Evolutionary conservation across 2,888 invertebrate species (phyloP).

Genomic region (Melieria picta): DNA sequence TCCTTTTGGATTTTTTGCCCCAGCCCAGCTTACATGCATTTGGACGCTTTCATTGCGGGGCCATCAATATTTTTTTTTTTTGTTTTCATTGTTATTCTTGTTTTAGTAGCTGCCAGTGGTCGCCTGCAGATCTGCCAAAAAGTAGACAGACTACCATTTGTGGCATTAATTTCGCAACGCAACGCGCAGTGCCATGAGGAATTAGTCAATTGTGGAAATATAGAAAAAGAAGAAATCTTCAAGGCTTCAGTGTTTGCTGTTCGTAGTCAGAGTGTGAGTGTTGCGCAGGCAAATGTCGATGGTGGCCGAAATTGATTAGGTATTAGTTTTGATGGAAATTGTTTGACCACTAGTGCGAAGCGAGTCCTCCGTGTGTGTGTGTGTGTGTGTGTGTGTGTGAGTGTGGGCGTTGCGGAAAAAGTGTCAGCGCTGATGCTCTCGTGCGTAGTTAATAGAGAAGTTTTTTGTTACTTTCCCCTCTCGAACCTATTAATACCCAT

Average conservation of each 20-base stretch:
- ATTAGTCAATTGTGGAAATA: no score
- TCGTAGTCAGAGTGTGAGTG: no score
- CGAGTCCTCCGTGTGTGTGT: neutral
- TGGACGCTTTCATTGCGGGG: constrained; percentile 6
- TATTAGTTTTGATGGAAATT: constrained; percentile 33
- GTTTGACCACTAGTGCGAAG: neutral
- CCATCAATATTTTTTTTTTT: constrained; percentile 23
- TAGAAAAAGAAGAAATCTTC: no score
- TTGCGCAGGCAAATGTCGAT: constrained; percentile 12
- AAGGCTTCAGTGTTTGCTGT: no score
- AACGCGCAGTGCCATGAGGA: no score
- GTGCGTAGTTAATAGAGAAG: neutral
- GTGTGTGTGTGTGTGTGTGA: neutral
- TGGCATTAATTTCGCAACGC: no score
- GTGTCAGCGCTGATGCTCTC: neutral
- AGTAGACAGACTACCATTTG: no score
- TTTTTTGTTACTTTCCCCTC: neutral
- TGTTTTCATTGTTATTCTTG: constrained; percentile 16
- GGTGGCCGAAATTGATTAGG: constrained; percentile 39
- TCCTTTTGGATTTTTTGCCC: neutral
- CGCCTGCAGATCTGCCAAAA: no score
- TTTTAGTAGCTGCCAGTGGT: constrained; percentile 12
- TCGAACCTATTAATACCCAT: neutral
- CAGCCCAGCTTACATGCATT: neutral
- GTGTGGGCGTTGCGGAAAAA: neutral